phyloP scores from a whole-genome alignment of 2,888 invertebrate species.

The Mycalesis mineus region DNA sequence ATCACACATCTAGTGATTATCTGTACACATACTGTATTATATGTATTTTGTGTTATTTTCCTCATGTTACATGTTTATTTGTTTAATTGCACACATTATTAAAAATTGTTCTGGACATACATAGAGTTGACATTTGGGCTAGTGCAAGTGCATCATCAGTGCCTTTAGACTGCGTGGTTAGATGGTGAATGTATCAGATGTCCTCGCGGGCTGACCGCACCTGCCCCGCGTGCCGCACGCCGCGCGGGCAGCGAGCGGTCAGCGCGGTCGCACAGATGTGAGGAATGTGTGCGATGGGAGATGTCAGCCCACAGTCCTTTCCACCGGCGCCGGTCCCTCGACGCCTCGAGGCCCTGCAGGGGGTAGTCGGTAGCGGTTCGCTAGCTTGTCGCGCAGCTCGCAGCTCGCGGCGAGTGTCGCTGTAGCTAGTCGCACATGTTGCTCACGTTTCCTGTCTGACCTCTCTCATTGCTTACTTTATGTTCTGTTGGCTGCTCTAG shows the following conservation, averaged over 20 bases:
- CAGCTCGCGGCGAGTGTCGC: neutral
- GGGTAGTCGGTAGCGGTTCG: too few species aligned
- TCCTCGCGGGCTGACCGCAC: slow-evolving; percentile 34
- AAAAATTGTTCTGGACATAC: slow-evolving; percentile 73
- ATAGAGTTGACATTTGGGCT: slow-evolving; percentile 57
- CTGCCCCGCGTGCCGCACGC: neutral
- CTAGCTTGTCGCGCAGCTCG: neutral
- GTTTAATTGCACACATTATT: slow-evolving; percentile 30
- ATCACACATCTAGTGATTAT: neutral
- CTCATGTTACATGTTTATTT: slow-evolving; percentile 23
- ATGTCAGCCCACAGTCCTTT: slow-evolving; percentile 20
- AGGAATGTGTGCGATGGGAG: slow-evolving; percentile 27
- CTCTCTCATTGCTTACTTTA: slow-evolving; percentile 26
- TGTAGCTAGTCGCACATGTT: neutral
- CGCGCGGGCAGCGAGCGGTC: neutral
- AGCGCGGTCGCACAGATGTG: slow-evolving; percentile 29
- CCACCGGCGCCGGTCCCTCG: neutral
- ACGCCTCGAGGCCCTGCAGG: too few species aligned
- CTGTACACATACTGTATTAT: neutral
- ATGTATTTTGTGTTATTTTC: slow-evolving; percentile 13
- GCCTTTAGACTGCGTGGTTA: slow-evolving; percentile 55
- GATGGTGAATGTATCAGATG: slow-evolving; percentile 52
- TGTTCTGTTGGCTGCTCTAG: slow-evolving; percentile 17
- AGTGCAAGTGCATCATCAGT: slow-evolving; percentile 68
- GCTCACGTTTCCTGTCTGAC: slow-evolving; percentile 22